phyloP scores from a whole-genome alignment of 1,140 invertebrate genomes.

The Ceratosolen fusciceps region DNA sequence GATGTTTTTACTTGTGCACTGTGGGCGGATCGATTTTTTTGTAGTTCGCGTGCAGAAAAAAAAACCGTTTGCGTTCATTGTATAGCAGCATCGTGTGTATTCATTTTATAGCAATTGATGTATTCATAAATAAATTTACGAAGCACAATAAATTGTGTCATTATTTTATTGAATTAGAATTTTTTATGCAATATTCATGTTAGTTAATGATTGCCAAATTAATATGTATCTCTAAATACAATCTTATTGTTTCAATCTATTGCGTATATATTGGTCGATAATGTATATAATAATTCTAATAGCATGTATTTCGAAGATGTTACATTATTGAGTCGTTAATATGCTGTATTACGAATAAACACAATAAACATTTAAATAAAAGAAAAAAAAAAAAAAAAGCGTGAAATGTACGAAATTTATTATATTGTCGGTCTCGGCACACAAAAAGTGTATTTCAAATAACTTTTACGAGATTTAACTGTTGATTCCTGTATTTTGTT shows the following conservation, averaged over 20 bases:
- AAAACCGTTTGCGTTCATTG: slow-evolving; percentile 14
- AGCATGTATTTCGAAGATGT: slow-evolving; percentile 6
- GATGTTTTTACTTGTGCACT: slow-evolving; percentile 39
- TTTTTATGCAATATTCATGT: slow-evolving; percentile 19
- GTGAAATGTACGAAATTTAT: slow-evolving; percentile 47
- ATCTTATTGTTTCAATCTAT: slow-evolving; percentile 6
- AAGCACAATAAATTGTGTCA: background rate
- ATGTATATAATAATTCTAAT: slow-evolving; percentile 45
- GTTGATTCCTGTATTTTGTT: slow-evolving; percentile 48
- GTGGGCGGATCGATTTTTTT: slow-evolving; percentile 29
- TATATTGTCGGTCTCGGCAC: slow-evolving; percentile 15
- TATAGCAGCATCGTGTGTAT: background rate
- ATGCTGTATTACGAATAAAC: slow-evolving; percentile 30
- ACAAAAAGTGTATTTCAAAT: slow-evolving; percentile 41
- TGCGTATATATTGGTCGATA: slow-evolving; percentile 17
- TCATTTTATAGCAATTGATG: slow-evolving; percentile 30
- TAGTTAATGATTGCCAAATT: background rate
- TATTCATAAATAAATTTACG: background rate
- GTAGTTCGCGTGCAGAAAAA: slow-evolving; percentile 1
- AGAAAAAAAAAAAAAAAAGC: slow-evolving; percentile 22
- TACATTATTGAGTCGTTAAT: slow-evolving; percentile 9
- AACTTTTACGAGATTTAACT: slow-evolving; percentile 42
- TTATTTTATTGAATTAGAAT: slow-evolving; percentile 8
- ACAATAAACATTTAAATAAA: background rate
- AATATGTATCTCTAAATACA: background rate